Evolutionary conservation across 2,888 invertebrate species (phyloP).

Genomic region (Amorpha juglandis): DNA sequence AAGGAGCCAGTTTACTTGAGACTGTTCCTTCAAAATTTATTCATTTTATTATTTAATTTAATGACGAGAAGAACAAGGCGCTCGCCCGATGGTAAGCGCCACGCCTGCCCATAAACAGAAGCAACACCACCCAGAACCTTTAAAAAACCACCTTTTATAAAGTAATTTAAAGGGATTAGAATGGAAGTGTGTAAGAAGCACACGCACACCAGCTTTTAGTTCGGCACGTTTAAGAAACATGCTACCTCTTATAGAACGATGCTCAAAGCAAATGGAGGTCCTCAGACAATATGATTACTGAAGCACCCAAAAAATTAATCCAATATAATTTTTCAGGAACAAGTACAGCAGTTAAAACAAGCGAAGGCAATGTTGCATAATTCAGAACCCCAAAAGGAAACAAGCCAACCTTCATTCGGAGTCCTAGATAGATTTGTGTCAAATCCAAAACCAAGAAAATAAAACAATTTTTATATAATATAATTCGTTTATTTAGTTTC

Average conservation of each 20-base stretch:
- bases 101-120: no score
- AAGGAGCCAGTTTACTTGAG: no score
- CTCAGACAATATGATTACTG: constrained; percentile 57
- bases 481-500: constrained; percentile 46
- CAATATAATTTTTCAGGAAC: constrained; percentile 61
- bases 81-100: no score
- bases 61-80: no score
- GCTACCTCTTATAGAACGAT: constrained; percentile 74
- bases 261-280: constrained; percentile 74
- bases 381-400: constrained; percentile 51
- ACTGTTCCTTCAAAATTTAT: no score
- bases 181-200: constrained; percentile 82
- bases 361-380: constrained; percentile 58
- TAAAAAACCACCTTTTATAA: no score
- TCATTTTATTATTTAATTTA: no score
- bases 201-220: constrained; percentile 82
- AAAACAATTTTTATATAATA: constrained; percentile 45
- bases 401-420: constrained; percentile 76
- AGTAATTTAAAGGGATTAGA: constrained; percentile 62
- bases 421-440: constrained; percentile 89
- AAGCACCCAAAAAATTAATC: no score
- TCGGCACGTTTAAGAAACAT: constrained; percentile 81
- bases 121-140: no score
- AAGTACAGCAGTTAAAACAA: constrained; percentile 64
- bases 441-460: constrained; percentile 73